Conservation (phyloP, 1,140 invertebrate species). For the Cotesia glomerata region DNA sequence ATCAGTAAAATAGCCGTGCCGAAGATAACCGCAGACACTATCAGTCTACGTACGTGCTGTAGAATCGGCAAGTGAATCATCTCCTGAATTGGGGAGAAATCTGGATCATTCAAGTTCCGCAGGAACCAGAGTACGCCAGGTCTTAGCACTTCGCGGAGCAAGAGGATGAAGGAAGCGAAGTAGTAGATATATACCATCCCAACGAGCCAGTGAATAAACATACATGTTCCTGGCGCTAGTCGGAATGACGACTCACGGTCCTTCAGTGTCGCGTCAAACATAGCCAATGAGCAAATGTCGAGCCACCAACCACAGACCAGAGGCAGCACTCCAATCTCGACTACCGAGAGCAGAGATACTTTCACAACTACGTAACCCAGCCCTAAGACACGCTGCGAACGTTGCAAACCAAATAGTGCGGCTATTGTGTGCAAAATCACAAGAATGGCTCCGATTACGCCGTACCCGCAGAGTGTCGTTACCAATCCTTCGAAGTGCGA, state of each 20-base stretch:
- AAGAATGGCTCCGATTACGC: constrained; percentile 84
- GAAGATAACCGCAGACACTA: constrained; percentile 94
- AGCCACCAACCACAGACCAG: constrained; percentile 99
- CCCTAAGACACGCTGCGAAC: constrained; percentile 85
- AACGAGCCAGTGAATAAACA: constrained; percentile 99
- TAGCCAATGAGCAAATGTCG: constrained; percentile 94
- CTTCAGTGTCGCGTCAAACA: constrained; percentile 91
- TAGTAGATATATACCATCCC: constrained; percentile 99
- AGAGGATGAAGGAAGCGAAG: constrained; percentile 95
- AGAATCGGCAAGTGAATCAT: constrained; percentile 98
- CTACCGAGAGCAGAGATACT: constrained; percentile 87
- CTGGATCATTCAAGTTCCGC: constrained; percentile 97
- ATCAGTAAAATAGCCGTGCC: constrained; percentile 94
- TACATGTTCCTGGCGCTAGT: constrained; percentile 90
- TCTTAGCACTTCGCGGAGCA: constrained; percentile 90
- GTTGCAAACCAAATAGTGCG: constrained; percentile 76
- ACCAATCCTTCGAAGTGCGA: constrained; percentile 92
- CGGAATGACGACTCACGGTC: constrained; percentile 88
- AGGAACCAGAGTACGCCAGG: constrained; percentile 97
- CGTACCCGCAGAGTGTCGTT: constrained; percentile 92
- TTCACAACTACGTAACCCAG: constrained; percentile 98
- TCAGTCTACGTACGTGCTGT: constrained; percentile 85
- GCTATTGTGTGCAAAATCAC: constrained; percentile 83
- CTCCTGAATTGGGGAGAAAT: constrained; percentile 98
- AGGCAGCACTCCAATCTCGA: constrained; percentile 96